These are phyloP conservation scores for Eupeodes luniger DNA, from an alignment of 2,888 invertebrate species.

Conservation along the genomic window DNA sequence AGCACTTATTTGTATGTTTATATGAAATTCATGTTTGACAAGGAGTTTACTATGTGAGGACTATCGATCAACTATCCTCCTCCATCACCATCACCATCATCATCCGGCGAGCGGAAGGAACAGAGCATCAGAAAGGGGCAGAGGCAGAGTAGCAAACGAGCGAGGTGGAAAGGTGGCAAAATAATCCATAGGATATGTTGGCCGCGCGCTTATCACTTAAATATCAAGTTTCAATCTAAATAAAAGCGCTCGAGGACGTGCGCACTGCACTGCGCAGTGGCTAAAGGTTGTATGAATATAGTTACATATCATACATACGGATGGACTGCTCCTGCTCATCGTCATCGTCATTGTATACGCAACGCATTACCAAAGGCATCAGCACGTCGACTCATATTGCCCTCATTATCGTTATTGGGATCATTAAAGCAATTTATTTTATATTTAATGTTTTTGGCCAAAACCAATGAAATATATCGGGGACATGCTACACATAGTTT, in stretches of 20 bases:
- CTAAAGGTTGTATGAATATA: not conserved
- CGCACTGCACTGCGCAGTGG: conserved; percentile 43
- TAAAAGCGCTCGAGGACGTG: conserved; percentile 76
- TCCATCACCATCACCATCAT: conserved; percentile 56
- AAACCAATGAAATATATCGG: conserved; percentile 73
- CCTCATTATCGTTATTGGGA: conserved; percentile 84
- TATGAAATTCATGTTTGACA: conserved; percentile 82
- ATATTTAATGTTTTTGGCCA: conserved; percentile 68
- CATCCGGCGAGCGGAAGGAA: conserved; percentile 9
- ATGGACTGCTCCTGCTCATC: conserved; percentile 35
- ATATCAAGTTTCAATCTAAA: conserved; percentile 84
- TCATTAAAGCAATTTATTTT: conserved; percentile 82
- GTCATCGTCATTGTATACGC: conserved; percentile 50
- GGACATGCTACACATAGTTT: conserved; percentile 65
- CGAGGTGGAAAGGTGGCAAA: conserved; percentile 74
- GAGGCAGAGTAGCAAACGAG: not conserved
- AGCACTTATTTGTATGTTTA: conserved; percentile 77
- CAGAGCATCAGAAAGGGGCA: not conserved
- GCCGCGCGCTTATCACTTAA: conserved; percentile 80
- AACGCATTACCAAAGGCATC: conserved; percentile 65
- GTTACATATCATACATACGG: not conserved
- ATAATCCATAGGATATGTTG: conserved; percentile 66
- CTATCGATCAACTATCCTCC: conserved; percentile 80
- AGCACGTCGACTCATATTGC: conserved; percentile 78
- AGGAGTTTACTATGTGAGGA: conserved; percentile 81